Base-by-base conservation (phyloP, 2,888 invertebrate species). In the Pantelozetes paolii region DNA sequence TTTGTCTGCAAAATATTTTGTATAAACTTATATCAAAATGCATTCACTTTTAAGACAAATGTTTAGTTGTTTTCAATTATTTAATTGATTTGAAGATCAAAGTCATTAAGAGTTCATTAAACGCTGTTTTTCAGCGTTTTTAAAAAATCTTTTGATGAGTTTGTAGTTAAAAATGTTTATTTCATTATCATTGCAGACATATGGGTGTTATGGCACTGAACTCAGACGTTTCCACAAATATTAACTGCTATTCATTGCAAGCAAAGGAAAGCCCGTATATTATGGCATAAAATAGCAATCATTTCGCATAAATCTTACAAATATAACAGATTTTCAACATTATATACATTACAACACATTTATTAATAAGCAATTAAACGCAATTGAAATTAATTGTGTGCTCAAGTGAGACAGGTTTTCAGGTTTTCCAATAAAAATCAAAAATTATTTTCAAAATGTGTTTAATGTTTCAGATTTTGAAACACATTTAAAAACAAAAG, bases 171-270 rank as follows among this genome's bases (percentile, higher is more conserved):
- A 23, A 18, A 28, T 57, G 57, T 57, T 23, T 23, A 23, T 57
- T 57, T 57, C 57, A 62, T 62, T 62, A 62, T 30, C 28, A 62
- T 62, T 62, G 32, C 32, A 62, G 32, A 62, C 32, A 62, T 62
- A 62, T 62, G 62, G 62, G 62, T 62, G 18, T 62, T 62, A 32
- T 62, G 62, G 62, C 62, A 62, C 28, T 62, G 62, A 62, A 62
- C 62, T 30, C 62, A 18, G 32, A 5, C 18, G 20, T 59, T 59
- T 23, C 26, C 32, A 30, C 32, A 30, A 30, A 62, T 32, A 13
- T 45, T 45, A 18, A 45, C 2, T 11, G 18, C 45, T 45, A 45
- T 45, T 45, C 15, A 15, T 45, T 36, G 11, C 11, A 36, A 36
- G 36, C 36, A 36, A 36, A 36, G 11, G 36, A 5, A n/a, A 40